Conservation (phyloP, 2,797 vertebrate genomes). For the Pempheris klunzingeri region DNA sequence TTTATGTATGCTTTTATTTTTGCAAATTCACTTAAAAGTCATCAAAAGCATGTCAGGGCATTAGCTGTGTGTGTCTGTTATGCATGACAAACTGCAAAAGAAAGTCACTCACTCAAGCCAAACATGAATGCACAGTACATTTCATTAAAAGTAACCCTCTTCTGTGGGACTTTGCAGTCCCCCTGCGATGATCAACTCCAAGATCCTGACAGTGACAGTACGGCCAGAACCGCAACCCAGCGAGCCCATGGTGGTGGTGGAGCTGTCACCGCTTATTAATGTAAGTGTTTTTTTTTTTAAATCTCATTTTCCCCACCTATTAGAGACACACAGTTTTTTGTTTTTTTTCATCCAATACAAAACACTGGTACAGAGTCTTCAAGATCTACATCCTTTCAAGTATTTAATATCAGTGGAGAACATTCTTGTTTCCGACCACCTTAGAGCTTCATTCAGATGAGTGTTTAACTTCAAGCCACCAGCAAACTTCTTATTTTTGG, state of each 20-base stretch:
- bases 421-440: not conserved
- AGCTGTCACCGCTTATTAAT: conserved; percentile 92
- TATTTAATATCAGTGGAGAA: not conserved
- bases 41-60: not conserved
- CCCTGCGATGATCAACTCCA: conserved; percentile 92
- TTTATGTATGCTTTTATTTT: conserved; percentile 12
- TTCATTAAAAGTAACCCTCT: not conserved
- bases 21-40: conserved; percentile 22
- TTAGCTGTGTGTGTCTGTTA: not conserved
- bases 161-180: conserved; percentile 78
- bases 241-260: conserved; percentile 94
- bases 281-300: conserved; percentile 78
- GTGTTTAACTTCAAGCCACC: not conserved
- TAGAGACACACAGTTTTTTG: not conserved
- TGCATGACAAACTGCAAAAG: not conserved
- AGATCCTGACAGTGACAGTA: conserved; percentile 95
- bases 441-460: not conserved
- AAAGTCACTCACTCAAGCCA: conserved; percentile 7
- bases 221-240: conserved; percentile 92
- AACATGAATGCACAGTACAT: not conserved
- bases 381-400: not conserved
- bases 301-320: not conserved
- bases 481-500: not conserved
- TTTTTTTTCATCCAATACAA: not conserved
- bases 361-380: not conserved